Conservation (phyloP, 2,113 vertebrate species). For the Hipposideros armiger region DNA sequence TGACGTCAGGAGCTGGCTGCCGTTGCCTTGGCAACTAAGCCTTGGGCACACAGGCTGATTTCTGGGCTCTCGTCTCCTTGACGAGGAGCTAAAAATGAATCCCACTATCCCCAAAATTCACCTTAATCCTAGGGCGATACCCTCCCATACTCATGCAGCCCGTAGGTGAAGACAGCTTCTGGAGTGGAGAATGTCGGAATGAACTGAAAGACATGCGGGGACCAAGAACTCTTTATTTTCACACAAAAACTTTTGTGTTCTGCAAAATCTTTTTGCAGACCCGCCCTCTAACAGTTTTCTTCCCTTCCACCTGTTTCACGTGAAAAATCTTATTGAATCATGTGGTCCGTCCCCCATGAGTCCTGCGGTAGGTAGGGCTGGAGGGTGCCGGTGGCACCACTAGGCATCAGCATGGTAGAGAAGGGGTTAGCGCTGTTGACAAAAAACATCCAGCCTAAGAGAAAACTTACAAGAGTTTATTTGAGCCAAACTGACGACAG, state of each 20-base stretch:
- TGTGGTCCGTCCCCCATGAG: not conserved
- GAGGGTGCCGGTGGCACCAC: not conserved
- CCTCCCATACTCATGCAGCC: not conserved
- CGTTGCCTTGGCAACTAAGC: conserved; percentile 61
- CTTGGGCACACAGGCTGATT: not conserved
- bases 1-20: conserved; percentile 39
- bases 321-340: not conserved
- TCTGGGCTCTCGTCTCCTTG: not conserved
- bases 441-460: too few species aligned
- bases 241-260: not conserved
- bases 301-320: not conserved
- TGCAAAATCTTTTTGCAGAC: not conserved
- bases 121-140: not conserved
- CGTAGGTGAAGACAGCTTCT: not conserved
- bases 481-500: too few species aligned
- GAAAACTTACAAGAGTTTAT: too few species aligned
- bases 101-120: not conserved
- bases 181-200: not conserved
- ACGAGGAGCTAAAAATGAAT: conserved; percentile 55
- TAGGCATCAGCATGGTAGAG: not conserved
- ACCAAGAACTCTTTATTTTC: not conserved
- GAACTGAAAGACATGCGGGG: not conserved
- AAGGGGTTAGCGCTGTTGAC: not conserved
- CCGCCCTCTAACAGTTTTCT: not conserved
- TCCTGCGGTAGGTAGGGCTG: fast-evolving